Evolutionary conservation across 2,113 vertebrate species (phyloP), one percentile per base, ranked within the genome.

Genomic region (Embiotoca jacksoni): DNA sequence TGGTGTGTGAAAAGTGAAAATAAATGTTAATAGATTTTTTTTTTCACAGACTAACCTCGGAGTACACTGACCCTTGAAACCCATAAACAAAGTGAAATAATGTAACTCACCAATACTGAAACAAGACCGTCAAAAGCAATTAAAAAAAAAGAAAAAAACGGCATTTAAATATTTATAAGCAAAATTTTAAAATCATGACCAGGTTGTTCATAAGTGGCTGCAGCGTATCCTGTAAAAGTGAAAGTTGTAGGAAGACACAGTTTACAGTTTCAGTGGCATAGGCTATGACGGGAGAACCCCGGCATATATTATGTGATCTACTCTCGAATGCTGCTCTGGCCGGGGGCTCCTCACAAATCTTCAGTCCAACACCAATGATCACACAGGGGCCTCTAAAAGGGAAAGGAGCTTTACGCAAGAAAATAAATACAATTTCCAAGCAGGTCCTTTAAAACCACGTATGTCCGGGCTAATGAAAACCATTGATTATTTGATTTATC

Each of bases 311-410:
- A 91, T 85, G 86, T 59, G 78, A 81, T 85, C 81, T 71, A 64
- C 80, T 87, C 78, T 60, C 59, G 53, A 86, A 82, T 3, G 63
- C 73, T 2, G 72, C 74, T 83, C 81, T 71, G 66, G 87, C 80
- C 15, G 31, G 80, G 59, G 77, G 86, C 85, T 85, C 83, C 83
- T 82, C 89, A 89, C 92, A 91, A 93, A 93, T 91, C 90, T 92
- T 83, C 72, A 77, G 86, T 44, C 85, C 66, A 80, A 83, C 85
- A 88, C 84, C 88, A 89, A 81, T 75, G 83, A 91, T 90, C 88
- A 91, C 87, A 87, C 72, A 1, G 78, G 75, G 91, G 85, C 83
- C 88, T 81, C 84, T 78, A 82, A 88, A 87, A 83, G 85, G 79
- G 85, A 78, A 86, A 84, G 81, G 54, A 67, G 86, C 85, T 89